Base-by-base conservation (phyloP, 2,113 vertebrate genomes). In the Stegostoma tigrinum region DNA sequence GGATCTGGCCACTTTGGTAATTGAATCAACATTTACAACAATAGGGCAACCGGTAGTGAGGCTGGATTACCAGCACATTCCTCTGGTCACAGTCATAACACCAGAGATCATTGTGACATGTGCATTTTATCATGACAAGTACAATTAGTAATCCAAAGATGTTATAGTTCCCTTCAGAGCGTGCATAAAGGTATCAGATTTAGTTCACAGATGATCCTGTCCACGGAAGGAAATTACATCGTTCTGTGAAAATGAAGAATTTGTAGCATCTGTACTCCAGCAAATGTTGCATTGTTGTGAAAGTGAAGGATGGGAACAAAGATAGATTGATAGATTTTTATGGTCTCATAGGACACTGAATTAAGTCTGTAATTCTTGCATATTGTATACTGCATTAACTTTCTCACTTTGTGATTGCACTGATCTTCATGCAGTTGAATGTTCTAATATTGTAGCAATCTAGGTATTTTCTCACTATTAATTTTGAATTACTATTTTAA, bases 231-330 rank as follows among this genome's bases (percentile, higher is more conserved):
- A 83, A 83, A 19, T 12, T 19, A 83, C n/a, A 19, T 3, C 1
- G 3, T 42, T 83, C n/a, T 42, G n/a, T 83, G 78, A 83, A 78
- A 34, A 2, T 78, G 8, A 78, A 27, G 24, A 10, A 83, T 83
- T 83, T n/a, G 34, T n/a, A 38, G 75, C 34, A 80, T 80, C 34
- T 83, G n/a, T 83, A 83, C n/a, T 83, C n/a, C n/a, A 42, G 17
- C n/a, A 38, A 83, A 83, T 19, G 78, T 38, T 83, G 96, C 85
- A 95, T 90, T 96, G 42, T 21, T 19, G 42, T 1, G 5, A 83
- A 23, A 38, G n/a, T 38, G 45, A 80, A 38, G 75, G 75, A 75
- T 96, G 96, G 96, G 97, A 97, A 96, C 38, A 83, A 45, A 83
- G 80, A 45, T 21, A 83, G 30, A 83, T 42, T 19, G 42, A 38